phyloP scores from a whole-genome alignment of 2,797 vertebrate species.

The Melanotaenia nigrans region DNA sequence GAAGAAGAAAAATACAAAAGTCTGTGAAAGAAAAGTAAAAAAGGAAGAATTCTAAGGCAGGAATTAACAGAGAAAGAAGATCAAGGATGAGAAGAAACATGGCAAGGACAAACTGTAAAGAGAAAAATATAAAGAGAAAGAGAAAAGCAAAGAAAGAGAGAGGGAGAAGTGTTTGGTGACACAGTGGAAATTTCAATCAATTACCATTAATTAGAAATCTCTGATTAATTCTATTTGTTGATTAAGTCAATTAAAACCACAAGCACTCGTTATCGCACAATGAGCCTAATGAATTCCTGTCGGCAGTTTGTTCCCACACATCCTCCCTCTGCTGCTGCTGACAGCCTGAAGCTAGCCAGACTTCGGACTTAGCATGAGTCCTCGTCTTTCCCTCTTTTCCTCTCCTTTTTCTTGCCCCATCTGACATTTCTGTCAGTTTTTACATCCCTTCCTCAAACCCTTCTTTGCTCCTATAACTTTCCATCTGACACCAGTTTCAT shows the following conservation, averaged over 20 bases:
- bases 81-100: constrained; percentile 35
- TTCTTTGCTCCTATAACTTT: background rate
- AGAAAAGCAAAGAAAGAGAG: constrained; percentile 10
- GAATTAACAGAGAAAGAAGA: background rate
- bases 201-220: constrained; percentile 88
- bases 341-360: constrained; percentile 65
- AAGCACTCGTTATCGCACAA: constrained; percentile 84
- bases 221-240: constrained; percentile 89
- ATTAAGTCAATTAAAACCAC: constrained; percentile 89
- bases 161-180: constrained; percentile 67
- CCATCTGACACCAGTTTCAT: background rate
- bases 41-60: background rate
- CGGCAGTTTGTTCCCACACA: constrained; percentile 77
- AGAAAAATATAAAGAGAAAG: background rate
- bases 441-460: background rate
- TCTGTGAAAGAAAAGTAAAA: background rate
- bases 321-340: constrained; percentile 65
- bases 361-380: constrained; percentile 36
- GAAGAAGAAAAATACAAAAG: background rate
- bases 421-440: constrained; percentile 15
- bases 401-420: background rate
- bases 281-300: constrained; percentile 84
- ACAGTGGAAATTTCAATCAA: constrained; percentile 86
- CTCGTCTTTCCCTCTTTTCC: constrained; percentile 8
- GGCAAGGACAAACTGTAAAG: constrained; percentile 46